Base-by-base conservation (phyloP, 2,888 invertebrate genomes). In the Ceratothoa steindachneri region DNA sequence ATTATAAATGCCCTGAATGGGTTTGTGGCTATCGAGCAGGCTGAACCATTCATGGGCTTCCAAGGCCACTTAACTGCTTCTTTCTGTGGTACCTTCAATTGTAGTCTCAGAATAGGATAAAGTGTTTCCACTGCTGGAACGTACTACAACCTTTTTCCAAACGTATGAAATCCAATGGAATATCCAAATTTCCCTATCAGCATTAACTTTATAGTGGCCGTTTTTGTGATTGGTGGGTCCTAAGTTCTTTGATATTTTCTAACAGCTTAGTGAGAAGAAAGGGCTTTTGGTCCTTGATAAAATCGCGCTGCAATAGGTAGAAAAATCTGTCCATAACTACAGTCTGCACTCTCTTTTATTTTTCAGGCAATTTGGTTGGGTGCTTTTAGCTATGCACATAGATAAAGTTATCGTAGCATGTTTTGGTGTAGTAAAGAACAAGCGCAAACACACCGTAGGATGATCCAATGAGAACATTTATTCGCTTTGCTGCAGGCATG, bases 291-390 rank as follows among this genome's bases (percentile, higher is more conserved):
- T 69, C 53, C 27, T 69, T 69, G 69, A 69, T 30, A 30, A 69
- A 12, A 52, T 69, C 53, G 1, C 69, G 51, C 53, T 52, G 52
- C 22, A 69, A 51, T 24, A 69, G 53, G 9, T 4, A 28, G 52
- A 69, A 53, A 69, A 69, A 69, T 51, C 53, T 53, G 51, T 69
- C 69, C 29, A 53, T 69, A 53, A 69, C 69, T 69, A 52, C 29
- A 24, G 51, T 52, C 53, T 27, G 29, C 69, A 52, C 29, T 19
- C 29, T 29, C 29, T 69, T 27, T 52, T 22, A 15, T 28, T 9
- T 68, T 9, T 9, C 15, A 15, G 5, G 7, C 5, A 9, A 5
- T 15, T 9, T 41, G 41, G 7, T 41, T 41, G 41, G 41, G 5
- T 41, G 7, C 41, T 41, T 41, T 5, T 5, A 15, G 15, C 15